phyloP scores from a whole-genome alignment of 2,797 vertebrate species.

The Delichon dasypus region DNA sequence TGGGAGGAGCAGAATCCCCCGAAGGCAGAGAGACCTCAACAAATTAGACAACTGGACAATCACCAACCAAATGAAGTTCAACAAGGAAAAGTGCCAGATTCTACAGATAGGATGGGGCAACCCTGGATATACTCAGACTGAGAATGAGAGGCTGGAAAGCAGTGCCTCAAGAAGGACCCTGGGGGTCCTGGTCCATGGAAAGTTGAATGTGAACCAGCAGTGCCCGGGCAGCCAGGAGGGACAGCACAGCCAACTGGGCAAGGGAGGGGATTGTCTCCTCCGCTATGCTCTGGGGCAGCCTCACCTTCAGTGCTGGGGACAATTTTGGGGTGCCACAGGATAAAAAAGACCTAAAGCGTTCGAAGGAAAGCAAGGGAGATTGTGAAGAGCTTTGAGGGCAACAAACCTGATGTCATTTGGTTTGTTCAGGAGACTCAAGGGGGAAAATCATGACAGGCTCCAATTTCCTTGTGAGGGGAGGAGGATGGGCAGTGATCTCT shows the following conservation, averaged over 20 bases:
- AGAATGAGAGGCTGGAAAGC: background rate
- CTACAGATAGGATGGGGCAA: background rate
- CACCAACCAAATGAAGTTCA: background rate
- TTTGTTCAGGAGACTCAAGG: background rate
- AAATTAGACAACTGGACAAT: too few relatives aligned
- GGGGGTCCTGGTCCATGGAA: fast-evolving
- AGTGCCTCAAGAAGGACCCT: fast-evolving
- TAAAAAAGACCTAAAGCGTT: background rate
- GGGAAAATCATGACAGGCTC: background rate
- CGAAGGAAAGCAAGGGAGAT: background rate
- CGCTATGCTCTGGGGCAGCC: fast-evolving
- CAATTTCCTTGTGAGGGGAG: fast-evolving
- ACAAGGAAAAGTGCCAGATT: background rate
- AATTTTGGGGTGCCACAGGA: too few relatives aligned
- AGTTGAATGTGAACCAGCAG: background rate
- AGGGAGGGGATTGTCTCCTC: background rate
- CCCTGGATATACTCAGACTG: fast-evolving
- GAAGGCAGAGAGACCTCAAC: fast-evolving
- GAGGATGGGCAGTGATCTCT: background rate
- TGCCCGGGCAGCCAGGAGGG: background rate
- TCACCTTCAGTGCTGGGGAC: fast-evolving
- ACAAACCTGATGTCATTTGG: background rate
- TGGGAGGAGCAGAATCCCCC: background rate
- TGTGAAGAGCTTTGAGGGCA: background rate
- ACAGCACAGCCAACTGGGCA: fast-evolving